Percentiles rank a stretch among this genome's conserved stretches.
Conservation (phyloP, 2,797 vertebrate species). For the Strix occidentalis region DNA sequence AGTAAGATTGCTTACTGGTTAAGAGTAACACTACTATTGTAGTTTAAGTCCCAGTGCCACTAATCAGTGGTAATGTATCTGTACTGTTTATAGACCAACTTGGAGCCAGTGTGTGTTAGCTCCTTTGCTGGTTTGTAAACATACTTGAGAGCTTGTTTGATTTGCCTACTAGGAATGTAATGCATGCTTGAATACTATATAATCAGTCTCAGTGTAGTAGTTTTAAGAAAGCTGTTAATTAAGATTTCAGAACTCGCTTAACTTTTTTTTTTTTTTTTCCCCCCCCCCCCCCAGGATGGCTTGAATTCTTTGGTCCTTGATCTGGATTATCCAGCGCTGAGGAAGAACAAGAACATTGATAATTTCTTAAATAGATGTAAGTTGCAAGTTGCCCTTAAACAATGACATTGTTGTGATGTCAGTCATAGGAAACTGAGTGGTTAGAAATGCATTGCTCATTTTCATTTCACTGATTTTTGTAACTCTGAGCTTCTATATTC, state of each 20-base stretch:
- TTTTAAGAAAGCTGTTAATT: not conserved
- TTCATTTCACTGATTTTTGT: not conserved
- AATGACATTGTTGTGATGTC: not conserved
- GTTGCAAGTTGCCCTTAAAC: slow-evolving; percentile 76
- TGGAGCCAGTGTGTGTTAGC: slow-evolving; percentile 6
- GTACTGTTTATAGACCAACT: slow-evolving; percentile 57
- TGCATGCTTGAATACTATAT: not conserved
- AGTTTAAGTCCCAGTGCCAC: not conserved
- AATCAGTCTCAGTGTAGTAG: not conserved
- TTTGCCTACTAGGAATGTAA: slow-evolving; percentile 32
- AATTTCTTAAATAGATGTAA: slow-evolving; percentile 98
- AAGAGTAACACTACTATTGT: not conserved
- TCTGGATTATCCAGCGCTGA: slow-evolving; percentile 94
- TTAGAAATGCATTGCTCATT: not conserved
- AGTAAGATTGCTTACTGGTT: not conserved
- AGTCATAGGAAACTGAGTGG: not conserved
- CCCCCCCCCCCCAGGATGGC: slow-evolving; percentile 84
- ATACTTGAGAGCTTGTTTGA: slow-evolving; percentile 35
- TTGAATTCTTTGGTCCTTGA: slow-evolving; percentile 95
- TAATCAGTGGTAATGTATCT: slow-evolving; percentile 49
- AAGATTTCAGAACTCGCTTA: slow-evolving; percentile 29
- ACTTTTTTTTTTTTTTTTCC: slow-evolving; percentile 51
- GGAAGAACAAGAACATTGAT: slow-evolving; percentile 99
- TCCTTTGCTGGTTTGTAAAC: slow-evolving; percentile 35
- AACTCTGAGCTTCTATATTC: not conserved